Evolutionary conservation across 2,888 invertebrate species (phyloP), one percentile per base, ranked within the genome.

Genomic region (Melieria crassipennis): DNA sequence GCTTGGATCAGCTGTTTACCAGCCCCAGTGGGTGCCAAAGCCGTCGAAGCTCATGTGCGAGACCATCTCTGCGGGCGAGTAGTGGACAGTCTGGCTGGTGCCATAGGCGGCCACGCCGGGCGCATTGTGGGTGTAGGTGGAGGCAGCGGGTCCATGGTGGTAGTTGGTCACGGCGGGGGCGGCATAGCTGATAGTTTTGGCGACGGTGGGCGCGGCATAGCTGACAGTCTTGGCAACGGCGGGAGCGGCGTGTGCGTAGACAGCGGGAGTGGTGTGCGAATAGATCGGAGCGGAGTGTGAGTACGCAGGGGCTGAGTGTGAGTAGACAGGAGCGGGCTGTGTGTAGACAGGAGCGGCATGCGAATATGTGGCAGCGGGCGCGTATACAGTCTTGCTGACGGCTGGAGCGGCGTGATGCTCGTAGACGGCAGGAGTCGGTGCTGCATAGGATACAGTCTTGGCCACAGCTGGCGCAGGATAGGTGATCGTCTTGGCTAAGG

Each of bases 41-140:
- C 91, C 91, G 79, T 88, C 89, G 88, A 91, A 92, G 79, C 89
- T 86, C 67, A 90, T 89, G 83, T 91, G 91, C 73, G 91, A 89
- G 60, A 91, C 90, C 68, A 88, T 89, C 76, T 89, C 88, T 48
- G 89, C 89, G 48, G 91, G 89, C 66, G 84, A 52, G 84, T 87
- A 72, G 80, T 83, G 72, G 79, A 89, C 77, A 58, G 81, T 74
- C 43, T 76, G 73, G n/a, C 73, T 75, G 16, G 73, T 52, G 48
- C 75, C 75, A 65, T 76, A 73, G 57, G 65, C 71, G 13, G 73
- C 70, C 30, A 76, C 70, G 46, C 71, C 75, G 7, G 78, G 75
- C 65, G 74, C 71, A 57, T 60, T 73, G 30, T 77, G 75, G 5
- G 68, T 73, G 55, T 78, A 76, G 58, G 65, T 72, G 5, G 68